Percentiles rank a stretch among this genome's conserved stretches.
phyloP scores from a whole-genome alignment of 2,113 vertebrate species.

The Mus musculus region GRCm39 chr8:107527501-107528000 shows the following conservation, averaged over 20 bases:
- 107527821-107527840: background rate
- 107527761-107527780: background rate
- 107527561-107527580: background rate
- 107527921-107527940: constrained; percentile 36
- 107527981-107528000: constrained; percentile 14
- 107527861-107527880: constrained; percentile 23
- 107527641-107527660: constrained; percentile 15
- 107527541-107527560: too few relatives aligned
- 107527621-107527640: background rate
- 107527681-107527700: background rate
- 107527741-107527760: background rate
- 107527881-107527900: background rate
- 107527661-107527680: constrained; percentile 38
- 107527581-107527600: background rate
- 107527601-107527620: background rate
- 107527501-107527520: background rate
- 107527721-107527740: constrained; percentile 33
- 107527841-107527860: background rate
- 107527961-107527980: background rate
- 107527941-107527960: constrained; percentile 39
- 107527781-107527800: background rate
- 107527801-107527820: background rate
- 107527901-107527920: constrained; percentile 35
- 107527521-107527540: background rate
- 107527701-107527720: background rate